Base-by-base conservation (phyloP, 1,140 invertebrate genomes). In the Zaprionus capensis region DNA sequence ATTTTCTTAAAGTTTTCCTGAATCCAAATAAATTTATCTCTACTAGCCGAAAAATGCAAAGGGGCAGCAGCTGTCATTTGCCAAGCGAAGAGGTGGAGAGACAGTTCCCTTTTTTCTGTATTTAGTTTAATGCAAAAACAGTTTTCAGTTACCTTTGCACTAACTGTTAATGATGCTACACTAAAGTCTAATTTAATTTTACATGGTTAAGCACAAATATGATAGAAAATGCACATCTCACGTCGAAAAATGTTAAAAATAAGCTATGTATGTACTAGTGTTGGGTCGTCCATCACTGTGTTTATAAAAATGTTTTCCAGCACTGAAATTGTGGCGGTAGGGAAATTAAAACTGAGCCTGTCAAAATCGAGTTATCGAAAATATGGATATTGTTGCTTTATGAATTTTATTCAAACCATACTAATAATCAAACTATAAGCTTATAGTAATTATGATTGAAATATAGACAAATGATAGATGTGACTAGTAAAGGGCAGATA, bases 131-230 rank as follows among this genome's bases (percentile, higher is more conserved):
- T 49, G 17, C 38, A 46, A 53, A 72, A 62, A 57, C 51, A 44
- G 44, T 59, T 22, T 53, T 59, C 34, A 26, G 63, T 87, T 87
- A 87, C 84, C 84, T 88, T 90, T 88, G 78, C 81, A 90, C 85
- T 90, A 68, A 84, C 68, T 90, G 77, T 79, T 81, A 88, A 84
- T 79, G 78, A 72, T 84, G 73, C 79, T 90, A 84, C 76, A 90
- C 85, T 87, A 88, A 58, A 51, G 28, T 53, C 84, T 87, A 87
- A 83, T 88, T 81, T 67, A 73, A 79, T 75, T 88, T 88, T 90
- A 90, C 83, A 87, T 87, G 83, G 73, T 87, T 82, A 86, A 87
- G 83, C 83, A 87, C 83, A 73, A 82, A 88, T 87, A 84, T 84
- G 74, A 85, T 87, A 84, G 74, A 88, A 88, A 88, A 88, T 88